Evolutionary conservation across 2,797 vertebrate species (phyloP), one percentile per base, ranked within the genome.

Genomic region (Sebastes oblongus): DNA sequence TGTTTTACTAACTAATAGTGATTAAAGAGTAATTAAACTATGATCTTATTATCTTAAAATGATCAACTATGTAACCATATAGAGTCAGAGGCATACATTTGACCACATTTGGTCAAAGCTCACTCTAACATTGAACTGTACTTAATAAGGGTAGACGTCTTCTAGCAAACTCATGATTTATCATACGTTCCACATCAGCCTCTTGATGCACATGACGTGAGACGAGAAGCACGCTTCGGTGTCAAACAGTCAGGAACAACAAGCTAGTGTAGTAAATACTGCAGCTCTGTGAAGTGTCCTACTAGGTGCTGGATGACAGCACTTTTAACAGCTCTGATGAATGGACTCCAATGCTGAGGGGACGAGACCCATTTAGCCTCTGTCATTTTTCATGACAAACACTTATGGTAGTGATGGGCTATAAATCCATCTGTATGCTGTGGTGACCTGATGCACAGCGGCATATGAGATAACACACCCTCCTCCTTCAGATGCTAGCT

Each of bases 321-420:
- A 93, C 92, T 92, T 95, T 95, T 94, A 95, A 94, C 90, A 89
- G 91, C 84, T 68, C 85, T 96, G 95, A 96, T 96, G 91, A 94
- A 95, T 95, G 83, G 95, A 92, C 94, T 94, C 90, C 88, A 86
- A 89, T 88, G 92, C 93, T 86, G 88, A 87, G 89, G 83, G 92
- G 94, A 94, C 95, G 90, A 95, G 93, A 94, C 92, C 94, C 94
- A 94, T 96, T 96, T 94, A 95, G 92, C 92, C 93, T 83, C 92
- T 92, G 93, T 94, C 94, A 95, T 96, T 96, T 96, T 95, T 96
- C 93, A 96, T 95, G 94, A 95, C 92, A 95, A 95, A 95, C 93
- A 94, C 93, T 93, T 93, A 93, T 90, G 88, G 71, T 89, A 82
- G 91, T 89, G 92, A 95, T 92, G 89, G 92, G 91, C 90, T 78